Evolutionary conservation across 2,888 invertebrate species (phyloP).

Genomic region (Leistus spinibarbis): DNA sequence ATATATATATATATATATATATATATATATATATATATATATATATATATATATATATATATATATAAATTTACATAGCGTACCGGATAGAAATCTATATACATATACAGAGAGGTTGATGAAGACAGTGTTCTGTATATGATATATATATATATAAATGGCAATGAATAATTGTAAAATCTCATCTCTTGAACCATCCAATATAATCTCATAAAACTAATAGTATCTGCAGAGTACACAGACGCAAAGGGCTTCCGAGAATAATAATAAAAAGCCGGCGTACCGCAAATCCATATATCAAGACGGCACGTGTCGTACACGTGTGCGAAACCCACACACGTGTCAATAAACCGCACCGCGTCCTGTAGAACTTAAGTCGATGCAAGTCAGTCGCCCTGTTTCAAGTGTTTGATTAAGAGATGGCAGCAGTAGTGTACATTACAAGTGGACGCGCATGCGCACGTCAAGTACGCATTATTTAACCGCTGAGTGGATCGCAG

Average conservation of each 20-base stretch:
- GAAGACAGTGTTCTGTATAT: too few relatives aligned
- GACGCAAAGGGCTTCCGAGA: background rate
- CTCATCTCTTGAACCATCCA: too few relatives aligned
- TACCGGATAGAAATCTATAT: background rate
- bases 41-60: background rate
- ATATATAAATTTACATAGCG: background rate
- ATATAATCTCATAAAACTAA: background rate
- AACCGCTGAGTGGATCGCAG: background rate
- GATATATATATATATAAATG: too few relatives aligned
- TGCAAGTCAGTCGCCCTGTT: constrained; percentile 2
- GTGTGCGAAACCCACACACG: constrained; percentile 6
- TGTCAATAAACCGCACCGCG: constrained; percentile 1
- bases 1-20: too few relatives aligned
- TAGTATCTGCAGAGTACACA: background rate
- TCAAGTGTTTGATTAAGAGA: constrained; percentile 19
- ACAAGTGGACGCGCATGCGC: background rate
- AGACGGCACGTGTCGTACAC: constrained; percentile 7
- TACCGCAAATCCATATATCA: background rate
- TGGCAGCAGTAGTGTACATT: background rate
- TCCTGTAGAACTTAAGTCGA: constrained; percentile 10
- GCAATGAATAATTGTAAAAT: too few relatives aligned
- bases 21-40: background rate
- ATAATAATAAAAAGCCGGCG: background rate
- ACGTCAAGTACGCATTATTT: constrained; percentile 6
- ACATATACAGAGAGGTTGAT: too few relatives aligned